Evolutionary conservation across 53 echinoderm and acorn worm species (phyloP), one percentile per base, ranked within the genome.

Genomic region (Echinarachnius parma): DNA sequence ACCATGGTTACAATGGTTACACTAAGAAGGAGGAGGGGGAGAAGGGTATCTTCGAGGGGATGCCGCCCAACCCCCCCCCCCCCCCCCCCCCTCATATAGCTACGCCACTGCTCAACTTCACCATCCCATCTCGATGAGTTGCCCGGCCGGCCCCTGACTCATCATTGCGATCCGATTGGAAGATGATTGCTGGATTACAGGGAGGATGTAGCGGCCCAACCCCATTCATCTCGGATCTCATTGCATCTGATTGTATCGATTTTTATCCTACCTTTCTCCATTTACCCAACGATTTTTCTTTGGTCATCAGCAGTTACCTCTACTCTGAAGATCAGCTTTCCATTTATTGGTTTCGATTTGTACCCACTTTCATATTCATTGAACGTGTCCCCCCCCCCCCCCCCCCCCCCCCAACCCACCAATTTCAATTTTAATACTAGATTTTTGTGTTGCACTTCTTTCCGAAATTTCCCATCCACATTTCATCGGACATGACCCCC

Each of bases 111-210:
- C 44, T 14, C 44, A 42, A 42, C 44, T 42, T 14, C 44, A 8
- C 14, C 14, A 14, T 14, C 44, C 8, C 14, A 42, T 14, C 14
- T 42, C 8, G 8, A 8, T 42, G 8, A 42, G 14, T 9, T 14
- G 8, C 44, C 44, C n/a, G n/a, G 27, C 59, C 60, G 29, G 5
- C 62, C 25, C 4, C 62, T 62, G 62, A 62, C 62, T 62, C 62
- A 62, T 62, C 62, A 25, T 25, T 35, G 42, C 25, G 24, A 34
- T 60, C 31, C n/a, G 33, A 60, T 60, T 60, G 21, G 31, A 18
- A 62, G 62, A 62, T 62, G 62, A 62, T 62, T 62, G 62, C 37
- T 22, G 62, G 62, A 62, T 62, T 62, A 62, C 37, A 22, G n/a
- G 18, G 62, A 39, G 39, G 62, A 62, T 62, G 39, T 62, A 62